Base-by-base conservation (phyloP, 2,888 invertebrate species). In the Microdon myrmicae region DNA sequence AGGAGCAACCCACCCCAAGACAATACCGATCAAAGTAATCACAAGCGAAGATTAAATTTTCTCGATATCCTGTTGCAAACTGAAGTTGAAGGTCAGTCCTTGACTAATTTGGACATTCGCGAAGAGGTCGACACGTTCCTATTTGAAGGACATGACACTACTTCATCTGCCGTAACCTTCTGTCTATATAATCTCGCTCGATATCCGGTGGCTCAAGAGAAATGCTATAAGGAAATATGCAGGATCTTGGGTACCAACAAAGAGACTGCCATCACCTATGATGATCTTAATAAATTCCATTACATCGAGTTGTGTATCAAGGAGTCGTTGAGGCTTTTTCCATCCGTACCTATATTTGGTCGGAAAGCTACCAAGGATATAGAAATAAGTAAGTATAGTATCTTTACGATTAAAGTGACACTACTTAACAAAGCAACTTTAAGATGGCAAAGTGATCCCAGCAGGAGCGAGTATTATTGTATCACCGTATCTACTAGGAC, bases 291-390 rank as follows among this genome's bases (percentile, higher is more conserved):
- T 14, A 66, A 71, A n/a, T 37, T 72, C 1, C 70, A 71, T 31
- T 73, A 73, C 35, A 76, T 87, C 41, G 87, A 87, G 60, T 82
- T 82, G 54, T 86, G 85, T 49, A 83, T 87, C 16, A 87, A 87
- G 71, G 87, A 87, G 73, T 78, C 84, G 0, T 68, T 87, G 48
- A 75, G 87, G 31, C 71, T 87, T 8, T 85, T 83, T 67, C 87
- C 88, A 0, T 84, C 86, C 41, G 86, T 87, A 3, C 84, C 84
- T 22, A 79, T 85, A 19, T 82, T 88, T 31, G 82, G 83, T 6
- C 81, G 87, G 34, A 68, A 60, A 9, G 59, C 85, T 9, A 76
- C 75, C 0, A 82, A 84, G 68, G 81, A 83, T 51, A 73, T 84
- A 6, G 73, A 72, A 38, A 71, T 86, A 68, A 83, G 86, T 85